Evolutionary conservation across 2,113 vertebrate species (phyloP).

Genomic region (Hydrochoerus hydrochaeris): DNA sequence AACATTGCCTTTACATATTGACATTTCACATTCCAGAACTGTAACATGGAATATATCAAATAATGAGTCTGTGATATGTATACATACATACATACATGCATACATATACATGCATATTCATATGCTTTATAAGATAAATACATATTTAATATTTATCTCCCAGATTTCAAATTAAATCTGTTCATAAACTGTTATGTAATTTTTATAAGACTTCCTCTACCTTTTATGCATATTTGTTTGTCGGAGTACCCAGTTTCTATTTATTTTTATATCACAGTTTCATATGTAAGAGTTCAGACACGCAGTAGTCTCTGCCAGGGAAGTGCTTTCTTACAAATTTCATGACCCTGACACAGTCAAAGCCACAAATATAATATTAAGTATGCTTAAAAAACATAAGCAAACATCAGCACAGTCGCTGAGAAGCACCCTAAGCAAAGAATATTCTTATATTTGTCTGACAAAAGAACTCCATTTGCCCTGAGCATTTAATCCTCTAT

Average conservation of each 20-base stretch:
- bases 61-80: background rate
- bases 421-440: background rate
- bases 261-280: background rate
- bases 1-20: background rate
- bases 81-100: background rate
- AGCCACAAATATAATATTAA: background rate
- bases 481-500: background rate
- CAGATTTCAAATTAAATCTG: background rate
- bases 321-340: background rate
- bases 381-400: background rate
- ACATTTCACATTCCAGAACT: background rate
- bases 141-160: background rate
- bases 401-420: background rate
- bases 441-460: background rate
- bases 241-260: background rate
- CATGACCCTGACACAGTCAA: background rate
- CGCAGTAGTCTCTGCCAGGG: background rate
- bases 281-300: background rate
- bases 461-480: background rate
- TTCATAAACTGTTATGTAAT: background rate
- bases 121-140: background rate
- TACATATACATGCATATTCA: no score
- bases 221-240: background rate
- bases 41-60: background rate
- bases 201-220: background rate